phyloP scores from a whole-genome alignment of 2,888 invertebrate genomes.

The Chalcis sispes region DNA sequence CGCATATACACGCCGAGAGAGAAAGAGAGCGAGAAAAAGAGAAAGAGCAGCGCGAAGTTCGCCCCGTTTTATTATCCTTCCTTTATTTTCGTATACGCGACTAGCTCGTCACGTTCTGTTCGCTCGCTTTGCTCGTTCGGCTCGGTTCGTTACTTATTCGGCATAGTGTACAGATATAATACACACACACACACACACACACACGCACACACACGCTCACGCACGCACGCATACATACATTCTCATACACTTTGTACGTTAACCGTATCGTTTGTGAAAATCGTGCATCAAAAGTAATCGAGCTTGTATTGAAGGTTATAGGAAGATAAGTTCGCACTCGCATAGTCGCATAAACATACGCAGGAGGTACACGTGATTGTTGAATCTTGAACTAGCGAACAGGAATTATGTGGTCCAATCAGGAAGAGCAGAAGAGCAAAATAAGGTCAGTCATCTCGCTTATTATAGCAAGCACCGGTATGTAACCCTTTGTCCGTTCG shows the following conservation, averaged over 20 bases:
- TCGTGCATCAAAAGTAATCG: too few relatives aligned
- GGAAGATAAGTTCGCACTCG: too few relatives aligned
- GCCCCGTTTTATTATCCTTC: constrained; percentile 11
- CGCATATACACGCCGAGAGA: not conserved
- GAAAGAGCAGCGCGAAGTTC: constrained; percentile 9
- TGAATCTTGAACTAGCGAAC: too few relatives aligned
- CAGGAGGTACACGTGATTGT: too few relatives aligned
- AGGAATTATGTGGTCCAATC: constrained; percentile 44
- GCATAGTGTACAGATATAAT: too few relatives aligned
- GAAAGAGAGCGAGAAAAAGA: not conserved
- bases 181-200: too few relatives aligned
- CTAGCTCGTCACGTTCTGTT: not conserved
- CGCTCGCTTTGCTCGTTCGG: too few relatives aligned
- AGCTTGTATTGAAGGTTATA: too few relatives aligned
- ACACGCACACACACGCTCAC: not conserved
- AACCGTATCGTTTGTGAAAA: too few relatives aligned
- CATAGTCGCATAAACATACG: not conserved
- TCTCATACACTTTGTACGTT: not conserved
- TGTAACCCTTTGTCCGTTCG: constrained; percentile 56
- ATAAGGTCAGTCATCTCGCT: constrained; percentile 52
- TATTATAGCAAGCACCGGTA: too few relatives aligned
- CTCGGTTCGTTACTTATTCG: too few relatives aligned
- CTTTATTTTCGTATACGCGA: constrained; percentile 27
- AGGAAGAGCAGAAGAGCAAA: constrained; percentile 49
- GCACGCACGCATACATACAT: too few relatives aligned